Evolutionary conservation across 1,140 invertebrate species (phyloP), one percentile per base, ranked within the genome.

Genomic region (Drosophila sturtevanti): DNA sequence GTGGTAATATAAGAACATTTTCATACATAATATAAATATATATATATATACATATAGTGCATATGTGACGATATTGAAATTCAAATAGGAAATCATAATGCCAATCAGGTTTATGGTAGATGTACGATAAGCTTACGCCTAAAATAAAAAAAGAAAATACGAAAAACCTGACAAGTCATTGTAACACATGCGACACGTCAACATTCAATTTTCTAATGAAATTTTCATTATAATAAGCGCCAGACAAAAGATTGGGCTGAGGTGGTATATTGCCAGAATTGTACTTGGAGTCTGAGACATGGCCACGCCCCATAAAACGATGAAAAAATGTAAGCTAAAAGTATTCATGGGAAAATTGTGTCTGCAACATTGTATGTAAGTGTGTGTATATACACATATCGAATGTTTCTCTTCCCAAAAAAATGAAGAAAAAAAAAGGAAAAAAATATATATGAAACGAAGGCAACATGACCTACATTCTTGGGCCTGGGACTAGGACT

Each of bases 161-260:
- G 35, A 59, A 58, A 34, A 60, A 58, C 63, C 48, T 59, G 56
- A 55, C 27, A 38, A 35, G 73, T 62, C 71, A 60, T 70, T 74
- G 65, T 44, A 54, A 64, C 84, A 87, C 75, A 86, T 89, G 82
- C 68, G 79, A 82, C 82, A 86, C 84, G 75, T 89, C 82, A 86
- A 89, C 82, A 86, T 89, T 86, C 82, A 86, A 86, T 86, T 86
- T 86, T 87, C 68, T 86, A 76, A 86, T 86, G 82, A 87, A 86
- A 86, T 86, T 82, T 82, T 87, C 80, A 82, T 87, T 89, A 87
- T 82, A 79, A 86, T 81, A 86, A 87, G 51, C 21, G 41, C 41
- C 41, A 48, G 41, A 48, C 41, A 21, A 18, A 21, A 48, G 41
- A 48, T 48, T 48, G 41, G 41, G 41, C 41, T 31, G 6, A 31